Base-by-base conservation (phyloP, 2,888 invertebrate genomes). In the Campoletis raptor region DNA sequence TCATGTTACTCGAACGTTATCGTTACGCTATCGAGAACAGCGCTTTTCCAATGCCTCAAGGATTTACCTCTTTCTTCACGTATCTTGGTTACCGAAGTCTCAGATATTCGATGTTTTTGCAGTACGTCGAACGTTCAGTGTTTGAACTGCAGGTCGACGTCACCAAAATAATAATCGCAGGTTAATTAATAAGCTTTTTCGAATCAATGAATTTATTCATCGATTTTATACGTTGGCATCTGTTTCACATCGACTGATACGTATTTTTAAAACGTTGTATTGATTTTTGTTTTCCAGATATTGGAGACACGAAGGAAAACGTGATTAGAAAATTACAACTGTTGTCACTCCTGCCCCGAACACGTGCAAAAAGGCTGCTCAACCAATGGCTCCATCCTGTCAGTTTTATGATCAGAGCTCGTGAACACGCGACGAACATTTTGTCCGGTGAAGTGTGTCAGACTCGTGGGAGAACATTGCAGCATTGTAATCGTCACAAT, bases 61-160 rank as follows among this genome's bases (percentile, higher is more conserved):
- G 98, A 18, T 98, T 98, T 94, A 97, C 97, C 24, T 98, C 98
- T 6, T 98, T 98, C 95, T 97, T 98, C 94, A 97, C 98, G 2
- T 98, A 97, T 94, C 95, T 98, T 79, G 98, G 98, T 1, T 98
- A 97, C 94, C 95, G 97, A 90, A 96, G 97, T 37, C 95, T 98
- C 88, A 96, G 96, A 42, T 97, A 97, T 94, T 96, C 97, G 88
- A 96, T 97, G 93, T 98, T 98, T 94, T 94, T 97, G 90, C 98
- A 98, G 94, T 98, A 98, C 94, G 97, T 98, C 82, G 96, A 97
- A 90, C 95, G 97, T 90, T 97, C 97, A 92, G 98, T 98, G 66
- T 97, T 98, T 90, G 97, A 98, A 92, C 94, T 98, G 88, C 98
- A 98, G 95, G 97, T 98, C 40, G 98, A 98, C 92, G 97, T 98